Conservation (phyloP, 2,888 invertebrate genomes). For the Syrista parreyssii region DNA sequence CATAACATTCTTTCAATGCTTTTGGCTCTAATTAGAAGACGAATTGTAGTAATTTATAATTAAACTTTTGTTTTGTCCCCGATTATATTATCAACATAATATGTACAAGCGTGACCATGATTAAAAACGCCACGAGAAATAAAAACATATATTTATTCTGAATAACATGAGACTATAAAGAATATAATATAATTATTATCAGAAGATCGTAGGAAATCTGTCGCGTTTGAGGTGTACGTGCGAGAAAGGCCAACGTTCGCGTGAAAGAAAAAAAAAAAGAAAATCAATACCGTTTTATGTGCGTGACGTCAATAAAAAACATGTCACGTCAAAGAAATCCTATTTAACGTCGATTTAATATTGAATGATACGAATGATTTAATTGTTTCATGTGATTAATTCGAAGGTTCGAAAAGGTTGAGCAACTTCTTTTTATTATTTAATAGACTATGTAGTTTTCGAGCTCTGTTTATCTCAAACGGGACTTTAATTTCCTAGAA, state of each 20-base stretch:
- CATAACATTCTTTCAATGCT: background rate
- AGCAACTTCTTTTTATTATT: background rate
- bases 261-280: background rate
- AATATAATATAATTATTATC: constrained; percentile 53
- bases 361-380: background rate
- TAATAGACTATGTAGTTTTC: constrained; percentile 1
- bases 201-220: constrained; percentile 28
- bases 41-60: constrained; percentile 18
- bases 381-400: background rate
- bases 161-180: constrained; percentile 61
- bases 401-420: background rate
- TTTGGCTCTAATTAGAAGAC: constrained; percentile 20
- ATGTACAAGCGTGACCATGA: constrained; percentile 52
- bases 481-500: constrained; percentile 18
- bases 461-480: constrained; percentile 18
- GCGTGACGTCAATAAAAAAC: background rate
- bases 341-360: background rate
- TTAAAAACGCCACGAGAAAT: constrained; percentile 56
- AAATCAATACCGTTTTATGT: background rate
- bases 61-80: constrained; percentile 19
- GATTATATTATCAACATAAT: constrained; percentile 46
- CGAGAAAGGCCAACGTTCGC: background rate
- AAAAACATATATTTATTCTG: constrained; percentile 59
- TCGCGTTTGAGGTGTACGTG: constrained; percentile 34
- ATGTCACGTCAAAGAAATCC: background rate